phyloP scores from a whole-genome alignment of 2,888 invertebrate species.

The Melipona bicolor region DNA sequence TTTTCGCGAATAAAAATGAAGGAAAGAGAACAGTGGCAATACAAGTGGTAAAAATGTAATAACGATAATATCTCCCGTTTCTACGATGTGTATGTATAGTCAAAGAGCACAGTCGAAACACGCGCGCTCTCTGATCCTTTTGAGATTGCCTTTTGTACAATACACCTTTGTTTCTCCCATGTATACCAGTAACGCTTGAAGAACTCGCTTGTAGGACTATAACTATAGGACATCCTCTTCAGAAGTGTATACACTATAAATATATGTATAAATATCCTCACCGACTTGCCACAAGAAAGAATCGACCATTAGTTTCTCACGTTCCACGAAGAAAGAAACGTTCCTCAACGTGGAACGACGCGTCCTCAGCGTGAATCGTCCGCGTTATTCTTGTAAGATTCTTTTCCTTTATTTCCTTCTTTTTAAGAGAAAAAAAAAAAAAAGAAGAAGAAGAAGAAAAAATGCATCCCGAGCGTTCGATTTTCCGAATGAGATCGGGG shows the following conservation, averaged over 20 bases:
- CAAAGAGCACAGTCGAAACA: not conserved
- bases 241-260: slow-evolving; percentile 28
- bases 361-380: slow-evolving; percentile 29
- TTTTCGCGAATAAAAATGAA: not conserved
- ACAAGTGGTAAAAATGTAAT: not conserved
- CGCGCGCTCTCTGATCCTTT: no score
- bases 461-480: slow-evolving; percentile 6
- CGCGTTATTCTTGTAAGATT: slow-evolving; percentile 26
- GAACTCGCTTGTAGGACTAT: slow-evolving; percentile 16
- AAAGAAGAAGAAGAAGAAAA: no score
- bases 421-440: not conserved
- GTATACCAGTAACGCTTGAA: slow-evolving; percentile 10
- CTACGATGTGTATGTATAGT: slow-evolving; percentile 3
- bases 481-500: not conserved
- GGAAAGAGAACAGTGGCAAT: slow-evolving; percentile 3
- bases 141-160: slow-evolving; percentile 2
- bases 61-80: not conserved
- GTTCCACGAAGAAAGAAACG: not conserved
- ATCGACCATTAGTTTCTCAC: slow-evolving; percentile 13
- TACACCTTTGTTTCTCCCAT: not conserved
- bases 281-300: not conserved
- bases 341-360: not conserved
- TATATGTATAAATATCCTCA: not conserved
- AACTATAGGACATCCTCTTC: slow-evolving; percentile 55
- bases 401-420: not conserved